These are phyloP conservation scores for Campoplex capitator DNA, from an alignment of 2,888 invertebrate species.

Conservation along the genomic window DNA sequence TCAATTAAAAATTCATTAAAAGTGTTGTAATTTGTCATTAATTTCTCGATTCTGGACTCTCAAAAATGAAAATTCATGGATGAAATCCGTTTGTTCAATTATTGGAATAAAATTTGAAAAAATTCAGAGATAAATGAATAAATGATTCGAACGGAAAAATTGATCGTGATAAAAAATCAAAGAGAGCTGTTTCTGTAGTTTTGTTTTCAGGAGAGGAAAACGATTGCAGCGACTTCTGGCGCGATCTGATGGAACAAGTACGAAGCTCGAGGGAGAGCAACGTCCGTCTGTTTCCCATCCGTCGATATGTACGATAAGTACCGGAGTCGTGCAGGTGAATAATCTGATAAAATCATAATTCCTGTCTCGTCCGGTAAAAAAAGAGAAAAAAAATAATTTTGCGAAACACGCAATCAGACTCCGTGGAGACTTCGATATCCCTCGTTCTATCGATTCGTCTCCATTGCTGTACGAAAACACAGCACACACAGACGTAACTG, in stretches of 20 bases:
- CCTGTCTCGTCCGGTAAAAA: slow-evolving; percentile 45
- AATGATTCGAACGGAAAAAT: not conserved
- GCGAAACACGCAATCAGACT: slow-evolving; percentile 52
- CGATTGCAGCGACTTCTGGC: slow-evolving; percentile 34
- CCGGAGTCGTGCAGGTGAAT: slow-evolving; percentile 49
- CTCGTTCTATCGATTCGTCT: slow-evolving; percentile 59
- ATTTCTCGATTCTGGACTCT: too few relatives aligned
- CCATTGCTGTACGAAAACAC: slow-evolving; percentile 12
- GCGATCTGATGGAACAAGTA: slow-evolving; percentile 52
- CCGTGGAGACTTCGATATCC: slow-evolving; percentile 28
- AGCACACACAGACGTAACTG: slow-evolving; percentile 31
- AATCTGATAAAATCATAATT: slow-evolving; percentile 49
- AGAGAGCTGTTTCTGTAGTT: not conserved
- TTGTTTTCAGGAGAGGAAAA: not conserved
- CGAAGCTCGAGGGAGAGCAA: slow-evolving; percentile 35
- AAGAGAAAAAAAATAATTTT: slow-evolving; percentile 21
- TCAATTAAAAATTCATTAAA: too few relatives aligned
- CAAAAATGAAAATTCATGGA: too few relatives aligned
- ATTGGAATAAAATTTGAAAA: not conserved
- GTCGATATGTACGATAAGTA: slow-evolving; percentile 53
- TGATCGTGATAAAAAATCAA: not conserved
- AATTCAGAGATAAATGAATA: not conserved
- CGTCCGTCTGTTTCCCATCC: slow-evolving; percentile 38
- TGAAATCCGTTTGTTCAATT: not conserved
- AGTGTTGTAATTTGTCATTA: too few relatives aligned